Evolutionary conservation across 2,888 invertebrate genomes (phyloP), one percentile per base, ranked within the genome.

Genomic region (Galerucella nymphaeae): DNA sequence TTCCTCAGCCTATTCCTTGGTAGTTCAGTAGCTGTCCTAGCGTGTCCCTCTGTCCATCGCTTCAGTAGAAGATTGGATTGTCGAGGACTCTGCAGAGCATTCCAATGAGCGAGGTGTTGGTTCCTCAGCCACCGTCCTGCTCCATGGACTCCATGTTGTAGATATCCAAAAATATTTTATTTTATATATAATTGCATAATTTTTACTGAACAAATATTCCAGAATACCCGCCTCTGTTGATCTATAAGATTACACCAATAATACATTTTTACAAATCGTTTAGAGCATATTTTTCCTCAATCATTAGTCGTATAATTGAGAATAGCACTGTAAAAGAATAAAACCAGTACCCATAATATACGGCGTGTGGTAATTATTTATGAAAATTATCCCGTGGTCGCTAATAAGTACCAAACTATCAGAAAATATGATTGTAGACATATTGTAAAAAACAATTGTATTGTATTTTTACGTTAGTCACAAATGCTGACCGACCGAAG

Each of bases 401-500:
- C 76, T 77, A 77, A 77, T 76, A 69, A 69, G 69, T 69, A 73
- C 75, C 73, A 74, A 76, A 76, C 77, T 77, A 76, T 77, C 76
- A 77, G 75, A 73, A 73, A 74, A 76, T 75, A 76, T 76, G 75
- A 76, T 77, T 77, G 76, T 74, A 70, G 70, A 62, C 57, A 72
- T 75, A 76, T 73, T 71, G 74, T 74, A 74, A 76, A 77, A 77
- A 77, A 77, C 77, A 77, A 77, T 77, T 77, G 76, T 77, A 78
- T 78, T 78, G 78, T 76, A 78, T 75, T 78, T 66, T 73, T 74
- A 76, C 76, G 74, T 77, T 76, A 74, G 75, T 76, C 77, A 78
- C 77, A 80, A 80, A 79, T 80, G 79, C 74, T 77, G 77, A 76
- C 78, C 78, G 78, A 79, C 79, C 77, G 74, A 78, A 81, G 78